Evolutionary conservation across 2,113 vertebrate genomes (phyloP), one percentile per base, ranked within the genome.

Genomic region (Garra rufa): DNA sequence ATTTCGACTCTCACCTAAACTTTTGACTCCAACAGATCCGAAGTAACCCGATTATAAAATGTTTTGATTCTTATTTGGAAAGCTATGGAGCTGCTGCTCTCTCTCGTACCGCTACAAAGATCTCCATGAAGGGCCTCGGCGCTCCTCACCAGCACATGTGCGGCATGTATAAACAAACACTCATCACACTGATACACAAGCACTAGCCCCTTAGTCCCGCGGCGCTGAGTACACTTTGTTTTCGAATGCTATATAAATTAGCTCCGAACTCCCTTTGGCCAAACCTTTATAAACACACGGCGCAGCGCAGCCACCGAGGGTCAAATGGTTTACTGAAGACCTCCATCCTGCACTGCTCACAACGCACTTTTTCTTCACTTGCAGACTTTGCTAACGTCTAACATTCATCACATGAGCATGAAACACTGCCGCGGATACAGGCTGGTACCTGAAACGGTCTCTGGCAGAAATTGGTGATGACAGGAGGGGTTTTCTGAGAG

Each of bases 171-270:
- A 93, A 92, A 92, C 90, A 92, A 52, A 85, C 88, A 90, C 59
- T 19, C 76, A 81, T 48, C 26, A 92, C 90, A 93, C 89, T 92
- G 91, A 94, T 93, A 90, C 88, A 83, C 88, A 89, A 83, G 89
- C 91, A 92, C 63, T 82, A 82, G 88, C 77, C 63, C 52, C 86
- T 61, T 89, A 86, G 91, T 92, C 90, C 91, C 89, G 88, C 21
- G 82, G 84, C 59, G 85, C 87, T 71, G 81, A 80, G 89, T 77
- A 90, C 83, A 84, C 83, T 50, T 83, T 84, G 90, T 85, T 90
- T 90, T 87, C 86, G 91, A 92, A 90, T 89, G 88, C 83, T 91
- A 92, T 92, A 93, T 93, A 85, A 92, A 91, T 92, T 92, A 89
- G 84, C 88, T 90, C 86, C 67, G 83, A 91, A 90, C 90, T 91